Conservation (phyloP, 2,113 vertebrate genomes). For the Mirza zaza region DNA sequence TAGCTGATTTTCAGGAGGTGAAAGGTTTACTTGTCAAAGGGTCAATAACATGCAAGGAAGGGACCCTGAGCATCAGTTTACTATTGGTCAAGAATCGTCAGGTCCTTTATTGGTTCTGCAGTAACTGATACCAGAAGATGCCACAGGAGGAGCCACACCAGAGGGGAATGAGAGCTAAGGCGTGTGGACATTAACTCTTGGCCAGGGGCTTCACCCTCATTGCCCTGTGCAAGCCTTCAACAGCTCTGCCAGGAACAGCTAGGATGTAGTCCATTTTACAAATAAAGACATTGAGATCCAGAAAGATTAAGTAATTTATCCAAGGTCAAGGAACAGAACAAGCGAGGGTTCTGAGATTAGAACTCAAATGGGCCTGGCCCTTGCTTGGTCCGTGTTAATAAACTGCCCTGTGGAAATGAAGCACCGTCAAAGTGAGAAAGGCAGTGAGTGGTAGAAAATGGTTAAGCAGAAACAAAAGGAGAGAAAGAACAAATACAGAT, state of each 20-base stretch:
- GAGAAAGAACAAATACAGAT: neutral
- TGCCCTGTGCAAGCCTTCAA: neutral
- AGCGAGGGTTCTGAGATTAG: neutral
- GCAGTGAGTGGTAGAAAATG: neutral
- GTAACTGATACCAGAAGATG: neutral
- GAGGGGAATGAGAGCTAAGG: neutral
- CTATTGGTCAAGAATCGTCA: neutral
- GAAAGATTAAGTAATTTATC: neutral
- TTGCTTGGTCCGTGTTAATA: neutral
- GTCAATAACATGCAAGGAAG: neutral
- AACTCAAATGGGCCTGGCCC: neutral
- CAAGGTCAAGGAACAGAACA: neutral
- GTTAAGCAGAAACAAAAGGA: neutral
- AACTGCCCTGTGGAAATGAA: neutral
- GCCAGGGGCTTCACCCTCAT: neutral
- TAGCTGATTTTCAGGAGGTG: neutral
- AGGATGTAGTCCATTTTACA: neutral
- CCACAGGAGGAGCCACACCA: neutral
- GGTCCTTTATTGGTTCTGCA: neutral
- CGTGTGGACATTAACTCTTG: neutral
- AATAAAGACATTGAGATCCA: neutral
- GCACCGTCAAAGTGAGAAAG: neutral
- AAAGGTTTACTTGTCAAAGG: neutral
- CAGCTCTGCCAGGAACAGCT: neutral
- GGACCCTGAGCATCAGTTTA: neutral